These are phyloP conservation scores for Colletes gigas DNA, from an alignment of 1,140 invertebrate genomes.

Conservation along the genomic window DNA sequence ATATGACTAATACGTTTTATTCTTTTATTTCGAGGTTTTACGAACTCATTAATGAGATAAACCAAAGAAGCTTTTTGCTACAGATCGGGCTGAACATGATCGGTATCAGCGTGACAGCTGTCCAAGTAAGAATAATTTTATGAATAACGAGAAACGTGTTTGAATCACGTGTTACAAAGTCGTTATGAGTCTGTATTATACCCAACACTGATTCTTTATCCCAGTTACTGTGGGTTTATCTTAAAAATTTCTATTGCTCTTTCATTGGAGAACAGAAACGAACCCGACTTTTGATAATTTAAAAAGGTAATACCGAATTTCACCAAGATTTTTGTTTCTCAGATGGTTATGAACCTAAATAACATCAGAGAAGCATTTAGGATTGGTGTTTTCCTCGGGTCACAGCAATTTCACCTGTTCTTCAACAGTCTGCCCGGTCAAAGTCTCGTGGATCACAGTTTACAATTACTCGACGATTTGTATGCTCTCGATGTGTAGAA, in stretches of 20 bases:
- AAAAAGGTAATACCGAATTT: too few relatives aligned
- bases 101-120: neutral
- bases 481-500: neutral
- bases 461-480: neutral
- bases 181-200: too few relatives aligned
- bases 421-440: constrained; percentile 3
- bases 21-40: neutral
- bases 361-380: neutral
- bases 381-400: neutral
- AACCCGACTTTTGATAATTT: too few relatives aligned
- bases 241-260: too few relatives aligned
- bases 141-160: too few relatives aligned
- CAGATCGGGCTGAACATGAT: neutral
- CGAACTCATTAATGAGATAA: neutral
- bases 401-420: constrained; percentile 1
- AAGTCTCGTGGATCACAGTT: constrained; percentile 2
- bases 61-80: neutral
- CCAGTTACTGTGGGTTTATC: too few relatives aligned
- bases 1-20: neutral
- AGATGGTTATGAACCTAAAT: constrained; percentile 4
- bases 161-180: too few relatives aligned
- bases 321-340: neutral
- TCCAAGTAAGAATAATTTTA: constrained; percentile 2
- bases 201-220: too few relatives aligned
- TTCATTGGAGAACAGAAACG: too few relatives aligned